These are phyloP conservation scores for Alsophila aescularia DNA, from an alignment of 2,888 invertebrate species.

Conservation along the genomic window DNA sequence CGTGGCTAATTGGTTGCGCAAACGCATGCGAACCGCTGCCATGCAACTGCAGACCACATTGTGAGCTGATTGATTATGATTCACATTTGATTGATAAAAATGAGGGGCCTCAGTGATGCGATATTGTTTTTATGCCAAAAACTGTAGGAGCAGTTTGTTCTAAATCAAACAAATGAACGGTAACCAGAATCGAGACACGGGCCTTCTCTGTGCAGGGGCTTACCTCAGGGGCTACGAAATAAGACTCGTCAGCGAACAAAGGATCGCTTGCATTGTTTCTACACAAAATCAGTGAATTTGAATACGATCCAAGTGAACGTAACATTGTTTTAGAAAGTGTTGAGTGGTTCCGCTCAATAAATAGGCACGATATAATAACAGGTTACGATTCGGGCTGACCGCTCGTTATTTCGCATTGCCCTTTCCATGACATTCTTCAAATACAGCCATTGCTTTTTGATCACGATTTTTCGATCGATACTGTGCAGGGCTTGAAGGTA, in stretches of 20 bases:
- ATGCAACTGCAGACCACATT: not conserved
- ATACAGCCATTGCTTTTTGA: conserved; percentile 44
- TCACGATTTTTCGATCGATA: conserved; percentile 37
- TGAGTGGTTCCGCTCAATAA: conserved; percentile 55
- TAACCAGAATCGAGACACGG: not conserved
- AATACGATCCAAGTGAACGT: conserved; percentile 69
- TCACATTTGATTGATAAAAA: too few species aligned
- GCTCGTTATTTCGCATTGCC: conserved; percentile 57
- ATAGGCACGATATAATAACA: conserved; percentile 54
- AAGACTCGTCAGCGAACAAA: conserved; percentile 42
- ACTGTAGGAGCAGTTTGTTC: too few species aligned
- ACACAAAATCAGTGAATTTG: conserved; percentile 66
- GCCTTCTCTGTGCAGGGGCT: not conserved
- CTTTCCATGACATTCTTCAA: conserved; percentile 70
- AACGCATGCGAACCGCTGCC: conserved; percentile 52
- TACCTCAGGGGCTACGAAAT: conserved; percentile 11
- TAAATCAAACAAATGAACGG: too few species aligned
- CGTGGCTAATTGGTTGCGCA: conserved; percentile 70
- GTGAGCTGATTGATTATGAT: not conserved
- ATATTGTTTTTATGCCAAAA: not conserved
- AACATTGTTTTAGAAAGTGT: conserved; percentile 75
- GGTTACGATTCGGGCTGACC: conserved; percentile 54
- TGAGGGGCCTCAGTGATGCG: not conserved
- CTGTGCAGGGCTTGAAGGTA: conserved; percentile 11
- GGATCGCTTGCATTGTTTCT: conserved; percentile 54